These are phyloP conservation scores for Luidia sarsii DNA, from an alignment of 53 echinoderm and acorn worm species.

Conservation along the genomic window DNA sequence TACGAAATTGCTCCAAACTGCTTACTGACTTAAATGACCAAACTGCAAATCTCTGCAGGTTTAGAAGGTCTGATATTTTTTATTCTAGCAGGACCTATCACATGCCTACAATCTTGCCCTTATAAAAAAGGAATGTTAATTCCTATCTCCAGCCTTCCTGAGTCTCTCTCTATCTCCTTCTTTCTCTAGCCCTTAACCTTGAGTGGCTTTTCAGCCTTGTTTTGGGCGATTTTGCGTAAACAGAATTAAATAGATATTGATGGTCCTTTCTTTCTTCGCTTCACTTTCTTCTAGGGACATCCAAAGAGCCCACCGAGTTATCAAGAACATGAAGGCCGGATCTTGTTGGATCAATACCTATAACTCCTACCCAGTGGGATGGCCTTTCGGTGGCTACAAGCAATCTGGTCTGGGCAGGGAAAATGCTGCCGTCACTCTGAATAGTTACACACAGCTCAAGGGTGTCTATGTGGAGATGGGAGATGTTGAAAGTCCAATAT, in stretches of 20 bases:
- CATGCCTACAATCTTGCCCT: background rate
- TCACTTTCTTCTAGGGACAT: constrained; percentile 74
- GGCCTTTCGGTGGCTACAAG: constrained; percentile 97
- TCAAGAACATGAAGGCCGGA: constrained; percentile 79
- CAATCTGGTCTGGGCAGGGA: constrained; percentile 90
- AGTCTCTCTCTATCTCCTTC: too few relatives aligned
- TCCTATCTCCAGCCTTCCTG: too few relatives aligned
- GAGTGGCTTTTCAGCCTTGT: too few relatives aligned
- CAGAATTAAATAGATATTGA: background rate
- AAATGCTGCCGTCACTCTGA: constrained; percentile 74
- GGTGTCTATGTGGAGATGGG: constrained; percentile 98
- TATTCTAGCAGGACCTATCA: background rate
- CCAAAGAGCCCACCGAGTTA: constrained; percentile 79
- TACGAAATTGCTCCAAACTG: too few relatives aligned
- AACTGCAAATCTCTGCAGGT: too few relatives aligned
- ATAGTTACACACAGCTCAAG: constrained; percentile 85
- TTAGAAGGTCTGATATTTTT: too few relatives aligned
- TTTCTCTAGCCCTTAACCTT: too few relatives aligned
- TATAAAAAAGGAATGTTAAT: background rate
- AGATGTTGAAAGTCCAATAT: constrained; percentile 68
- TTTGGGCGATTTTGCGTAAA: background rate
- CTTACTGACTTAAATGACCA: too few relatives aligned
- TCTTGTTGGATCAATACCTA: constrained; percentile 88
- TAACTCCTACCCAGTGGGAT: constrained; percentile 83
- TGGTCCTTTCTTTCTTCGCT: background rate